Base-by-base conservation (phyloP, 1,140 invertebrate species). In the Euglossa dilemma region DNA sequence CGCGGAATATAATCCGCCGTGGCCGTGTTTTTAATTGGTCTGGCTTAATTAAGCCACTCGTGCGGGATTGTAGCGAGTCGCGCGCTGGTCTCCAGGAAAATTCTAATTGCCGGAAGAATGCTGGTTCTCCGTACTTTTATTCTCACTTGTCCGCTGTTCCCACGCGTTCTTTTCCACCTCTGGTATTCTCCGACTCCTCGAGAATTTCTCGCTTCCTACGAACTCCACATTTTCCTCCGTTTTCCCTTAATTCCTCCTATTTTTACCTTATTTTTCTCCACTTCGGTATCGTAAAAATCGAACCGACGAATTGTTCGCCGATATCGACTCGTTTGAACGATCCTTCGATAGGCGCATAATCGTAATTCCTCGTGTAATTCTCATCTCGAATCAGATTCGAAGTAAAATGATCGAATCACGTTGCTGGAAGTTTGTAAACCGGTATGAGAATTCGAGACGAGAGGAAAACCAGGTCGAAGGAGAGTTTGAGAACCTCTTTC, bases 1-100 rank as follows among this genome's bases (percentile, higher is more conserved):
- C 28, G 16, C 43, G 61, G 11, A 57, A 77, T 82, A 63, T 64
- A 85, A 83, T 73, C 52, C n/a, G 54, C 7, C 59, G 25, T 47
- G 76, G 56, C 75, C 67, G 76, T 73, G 72, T 85, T 88, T 88
- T 88, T 88, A 90, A 88, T 90, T 90, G 78, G 72, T 83, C 85
- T 18, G 54, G 54, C 74, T 83, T 90, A 90, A 90, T 90, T 90
- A 90, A 90, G 87, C 57, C 73, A 72, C 75, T 80, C 73, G 73
- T 72, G 84, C 71, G 54, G 56, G 43, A 80, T 64, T 73, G 61
- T 80, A 43, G 71, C 79, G 36, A 85, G 83, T 56, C 71, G 1
- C 36, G 23, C 79, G 18, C 28, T 45, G 52, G 69, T 66, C 77
- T 75, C 61, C n/a, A 70, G 56, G 47, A 72, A 74, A 81, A 82